Base-by-base conservation (phyloP, 2,797 vertebrate genomes). In the Rhyacichthys aspro region DNA sequence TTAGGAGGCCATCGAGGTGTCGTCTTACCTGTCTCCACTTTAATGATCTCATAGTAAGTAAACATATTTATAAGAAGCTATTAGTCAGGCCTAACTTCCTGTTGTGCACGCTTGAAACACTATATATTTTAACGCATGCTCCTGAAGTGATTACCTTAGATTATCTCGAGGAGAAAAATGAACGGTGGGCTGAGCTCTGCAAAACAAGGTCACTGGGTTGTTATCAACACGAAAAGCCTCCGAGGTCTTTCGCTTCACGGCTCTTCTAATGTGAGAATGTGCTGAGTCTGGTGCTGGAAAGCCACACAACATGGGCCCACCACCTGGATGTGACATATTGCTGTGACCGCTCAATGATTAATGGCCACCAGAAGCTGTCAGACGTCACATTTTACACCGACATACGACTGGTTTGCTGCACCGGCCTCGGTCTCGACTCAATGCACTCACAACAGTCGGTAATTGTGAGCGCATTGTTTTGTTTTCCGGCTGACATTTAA, bases 211-310 rank as follows among this genome's bases (percentile, higher is more conserved):
- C 69, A 32, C 2, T 1, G 1, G 42, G 49, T 52, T 63, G 63
- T 72, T 57, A 53, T 47, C 54, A 17, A 0, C 7, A 3, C 10
- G 16, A 34, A 53, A 65, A 15, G 38, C 38, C 18, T 8, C n/a
- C 17, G 0, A 52, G 44, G 63, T 63, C 52, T 49, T 58, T 59
- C 6, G 42, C 7, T 74, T 82, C 76, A 74, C 80, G 71, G 78
- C 59, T 81, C 44, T 64, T 47, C 14, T 44, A 43, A 59, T 14
- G 52, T 59, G 68, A 63, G 36, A 74, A 71, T 65, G 45, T 55
- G 73, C 43, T 73, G 60, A 59, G 60, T 69, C 49, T 44, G 15
- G 7, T 8, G 3, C 39, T 61, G 58, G 11, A 39, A 64, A 10
- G 47, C 58, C 14, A 50, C 47, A 38, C 7, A 28, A 6, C 23